Evolutionary conservation across 2,888 invertebrate species (phyloP), one percentile per base, ranked within the genome.

Genomic region (Parapristionchus giblindavisi): DNA sequence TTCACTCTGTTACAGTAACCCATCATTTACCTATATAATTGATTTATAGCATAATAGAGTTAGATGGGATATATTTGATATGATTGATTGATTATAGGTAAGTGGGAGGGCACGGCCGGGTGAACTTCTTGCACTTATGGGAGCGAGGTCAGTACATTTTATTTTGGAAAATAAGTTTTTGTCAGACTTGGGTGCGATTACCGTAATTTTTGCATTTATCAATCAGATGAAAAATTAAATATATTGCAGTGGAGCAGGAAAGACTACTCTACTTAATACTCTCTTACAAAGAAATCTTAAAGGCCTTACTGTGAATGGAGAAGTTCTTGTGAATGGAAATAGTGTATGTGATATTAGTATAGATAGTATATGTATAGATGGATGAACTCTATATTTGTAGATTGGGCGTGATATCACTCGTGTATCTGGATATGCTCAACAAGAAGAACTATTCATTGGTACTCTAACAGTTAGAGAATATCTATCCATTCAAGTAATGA

Each of bases 201-300:
- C n/a, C n/a, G n/a, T n/a, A n/a, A n/a, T n/a, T n/a, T n/a, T n/a
- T n/a, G n/a, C n/a, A n/a, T n/a, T n/a, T n/a, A n/a, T n/a, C n/a
- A n/a, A n/a, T n/a, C n/a, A n/a, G n/a, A n/a, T n/a, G n/a, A n/a
- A n/a, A 32, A 32, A 24, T 24, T 75, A 43, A 17, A 58, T 38
- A 2, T 8, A 54, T 82, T 82, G 29, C 77, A 90, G 90, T 38
- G 96, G 96, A 0, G 94, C 96, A 0, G 96, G 96, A 1, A 97
- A 97, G 90, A 96, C 96, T 0, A 96, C 96, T 0, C 91, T 97
- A 3, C 90, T 97, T 76, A 96, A 97, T 89, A 92, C 94, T 0
- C 89, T 97, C 79, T 95, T 83, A 0, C 76, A 79, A 8, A 75
- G 85, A 36, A 85, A 85, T 73, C 72, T 58, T 34, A 85, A 84